phyloP scores from a whole-genome alignment of 2,797 vertebrate species.

The Cossypha niveicapilla region DNA sequence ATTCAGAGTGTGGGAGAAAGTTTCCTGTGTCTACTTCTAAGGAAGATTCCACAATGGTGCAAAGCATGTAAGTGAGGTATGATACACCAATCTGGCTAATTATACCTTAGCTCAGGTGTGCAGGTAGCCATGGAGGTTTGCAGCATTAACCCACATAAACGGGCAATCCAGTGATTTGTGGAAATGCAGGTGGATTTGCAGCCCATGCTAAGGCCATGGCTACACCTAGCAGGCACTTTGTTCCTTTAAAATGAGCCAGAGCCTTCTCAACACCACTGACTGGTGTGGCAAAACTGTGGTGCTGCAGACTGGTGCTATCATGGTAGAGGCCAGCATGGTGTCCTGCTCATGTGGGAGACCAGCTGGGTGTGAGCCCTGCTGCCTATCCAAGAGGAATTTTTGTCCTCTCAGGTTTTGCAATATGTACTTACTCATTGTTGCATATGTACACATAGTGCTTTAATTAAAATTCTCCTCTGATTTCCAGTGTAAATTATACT shows the following conservation, averaged over 20 bases:
- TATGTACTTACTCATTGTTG: background rate
- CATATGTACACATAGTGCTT: background rate
- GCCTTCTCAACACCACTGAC: background rate
- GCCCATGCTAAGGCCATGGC: background rate
- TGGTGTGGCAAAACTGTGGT: background rate
- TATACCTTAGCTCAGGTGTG: background rate
- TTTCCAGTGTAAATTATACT: background rate
- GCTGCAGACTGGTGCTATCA: background rate
- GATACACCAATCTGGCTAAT: background rate
- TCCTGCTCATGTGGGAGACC: background rate
- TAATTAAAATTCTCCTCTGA: background rate
- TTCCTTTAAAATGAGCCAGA: background rate
- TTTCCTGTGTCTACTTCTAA: background rate
- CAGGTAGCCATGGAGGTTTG: background rate
- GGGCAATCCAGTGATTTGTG: background rate
- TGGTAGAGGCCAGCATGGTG: background rate
- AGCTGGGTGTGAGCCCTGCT: background rate
- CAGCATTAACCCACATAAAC: background rate
- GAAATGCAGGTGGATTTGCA: background rate
- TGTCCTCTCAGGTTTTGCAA: background rate
- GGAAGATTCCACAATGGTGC: background rate
- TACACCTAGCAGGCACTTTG: background rate
- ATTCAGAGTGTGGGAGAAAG: background rate
- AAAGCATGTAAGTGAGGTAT: background rate
- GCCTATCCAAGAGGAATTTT: background rate